Evolutionary conservation across 2,113 vertebrate genomes (phyloP).

Genomic region (Athene cunicularia): DNA sequence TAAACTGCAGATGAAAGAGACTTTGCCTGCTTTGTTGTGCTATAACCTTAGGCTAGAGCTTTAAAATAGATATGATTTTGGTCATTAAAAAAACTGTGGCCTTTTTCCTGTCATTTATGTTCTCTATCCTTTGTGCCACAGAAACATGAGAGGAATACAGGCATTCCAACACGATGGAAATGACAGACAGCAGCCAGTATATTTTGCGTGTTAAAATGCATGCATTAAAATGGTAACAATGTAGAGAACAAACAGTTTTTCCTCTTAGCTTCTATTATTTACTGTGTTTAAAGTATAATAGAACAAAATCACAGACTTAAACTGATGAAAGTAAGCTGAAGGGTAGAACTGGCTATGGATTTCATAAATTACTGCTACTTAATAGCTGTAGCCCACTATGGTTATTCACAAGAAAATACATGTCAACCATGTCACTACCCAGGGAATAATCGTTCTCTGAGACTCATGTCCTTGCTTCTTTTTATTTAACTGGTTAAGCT

Average conservation of each 20-base stretch:
- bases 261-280: background rate
- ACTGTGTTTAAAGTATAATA: background rate
- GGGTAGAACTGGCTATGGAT: background rate
- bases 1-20: constrained; percentile 37
- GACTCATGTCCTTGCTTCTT: background rate
- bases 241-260: background rate
- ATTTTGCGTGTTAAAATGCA: background rate
- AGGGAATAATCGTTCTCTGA: background rate
- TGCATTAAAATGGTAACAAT: background rate
- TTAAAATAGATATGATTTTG: constrained; percentile 25
- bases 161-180: background rate
- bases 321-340: background rate
- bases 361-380: background rate
- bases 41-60: constrained; percentile 11
- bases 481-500: background rate
- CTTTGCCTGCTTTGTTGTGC: background rate
- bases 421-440: background rate
- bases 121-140: background rate
- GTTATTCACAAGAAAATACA: background rate
- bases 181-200: background rate
- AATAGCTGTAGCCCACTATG: background rate
- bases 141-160: background rate
- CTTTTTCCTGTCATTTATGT: background rate
- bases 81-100: background rate
- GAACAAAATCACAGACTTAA: constrained; percentile 3